These are phyloP conservation scores for Athalia cordata DNA, from an alignment of 2,888 invertebrate genomes.

Conservation along the genomic window DNA sequence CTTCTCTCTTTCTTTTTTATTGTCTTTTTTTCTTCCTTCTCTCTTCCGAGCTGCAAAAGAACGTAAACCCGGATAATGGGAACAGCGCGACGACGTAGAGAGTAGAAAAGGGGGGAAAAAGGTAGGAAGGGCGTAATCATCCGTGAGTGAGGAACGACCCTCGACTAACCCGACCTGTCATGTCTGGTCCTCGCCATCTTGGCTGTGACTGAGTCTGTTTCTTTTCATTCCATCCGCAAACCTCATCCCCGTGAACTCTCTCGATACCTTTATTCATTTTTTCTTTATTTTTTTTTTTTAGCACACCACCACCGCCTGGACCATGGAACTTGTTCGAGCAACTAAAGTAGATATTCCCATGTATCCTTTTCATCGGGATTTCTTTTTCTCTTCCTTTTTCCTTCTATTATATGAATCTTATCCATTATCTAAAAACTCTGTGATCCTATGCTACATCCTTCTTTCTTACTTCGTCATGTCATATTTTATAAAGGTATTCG, in stretches of 20 bases:
- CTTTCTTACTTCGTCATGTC: no score
- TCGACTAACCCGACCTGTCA: conserved; percentile 29
- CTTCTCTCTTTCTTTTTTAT: neutral
- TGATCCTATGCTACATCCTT: no score
- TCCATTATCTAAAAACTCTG: no score
- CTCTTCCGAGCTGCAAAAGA: conserved; percentile 47
- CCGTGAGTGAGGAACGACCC: conserved; percentile 39
- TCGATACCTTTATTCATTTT: conserved; percentile 29
- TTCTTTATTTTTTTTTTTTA: conserved; percentile 45
- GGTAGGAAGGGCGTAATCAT: conserved; percentile 40
- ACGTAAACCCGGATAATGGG: conserved; percentile 52
- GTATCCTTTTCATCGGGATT: no score
- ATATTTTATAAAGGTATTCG: no score
- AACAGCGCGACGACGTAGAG: conserved; percentile 33
- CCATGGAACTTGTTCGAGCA: no score
- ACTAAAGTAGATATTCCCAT: no score
- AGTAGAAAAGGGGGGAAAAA: conserved; percentile 1
- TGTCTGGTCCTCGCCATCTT: conserved; percentile 26
- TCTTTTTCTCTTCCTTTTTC: no score
- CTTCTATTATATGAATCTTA: no score
- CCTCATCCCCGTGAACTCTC: conserved; percentile 39
- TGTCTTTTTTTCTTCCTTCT: neutral
- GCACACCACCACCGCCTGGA: no score
- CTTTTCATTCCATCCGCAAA: conserved; percentile 4
- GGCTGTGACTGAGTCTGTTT: conserved; percentile 12